These are phyloP conservation scores for Chionis minor DNA, from an alignment of 2,113 vertebrate species.

Conservation along the genomic window DNA sequence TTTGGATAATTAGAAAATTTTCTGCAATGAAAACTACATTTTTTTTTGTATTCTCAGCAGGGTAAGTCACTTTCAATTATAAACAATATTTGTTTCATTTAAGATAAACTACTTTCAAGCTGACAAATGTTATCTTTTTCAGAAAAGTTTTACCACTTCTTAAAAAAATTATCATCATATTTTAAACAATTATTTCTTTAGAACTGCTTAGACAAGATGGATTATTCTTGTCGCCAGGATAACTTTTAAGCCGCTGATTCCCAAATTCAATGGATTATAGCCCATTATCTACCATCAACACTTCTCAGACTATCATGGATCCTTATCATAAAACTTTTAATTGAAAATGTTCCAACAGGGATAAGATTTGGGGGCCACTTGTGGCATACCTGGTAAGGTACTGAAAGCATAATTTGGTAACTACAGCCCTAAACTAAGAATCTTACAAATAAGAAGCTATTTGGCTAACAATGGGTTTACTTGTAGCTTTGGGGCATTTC, in stretches of 20 bases:
- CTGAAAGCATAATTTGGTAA: conserved; percentile 8
- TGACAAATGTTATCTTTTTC: background rate
- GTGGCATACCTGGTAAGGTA: background rate
- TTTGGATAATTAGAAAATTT: background rate
- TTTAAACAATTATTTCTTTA: background rate
- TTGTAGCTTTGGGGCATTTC: conserved; percentile 56
- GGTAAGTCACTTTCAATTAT: background rate
- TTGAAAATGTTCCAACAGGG: conserved; percentile 45
- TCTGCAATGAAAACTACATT: background rate
- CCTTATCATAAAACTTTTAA: conserved; percentile 30
- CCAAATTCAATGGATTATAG: background rate
- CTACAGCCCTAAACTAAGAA: background rate
- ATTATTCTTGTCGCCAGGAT: background rate
- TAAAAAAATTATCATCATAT: background rate
- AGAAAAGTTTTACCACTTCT: background rate
- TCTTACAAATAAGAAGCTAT: conserved; percentile 20
- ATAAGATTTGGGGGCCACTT: background rate
- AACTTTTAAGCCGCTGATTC: background rate
- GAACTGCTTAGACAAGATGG: background rate
- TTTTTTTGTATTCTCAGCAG: background rate
- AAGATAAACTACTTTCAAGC: background rate
- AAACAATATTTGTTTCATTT: background rate
- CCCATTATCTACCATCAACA: background rate
- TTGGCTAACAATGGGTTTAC: conserved; percentile 22
- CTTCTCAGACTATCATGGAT: background rate